These are phyloP conservation scores for Pharmacophagus antenor DNA, from an alignment of 2,888 invertebrate species.

Conservation along the genomic window DNA sequence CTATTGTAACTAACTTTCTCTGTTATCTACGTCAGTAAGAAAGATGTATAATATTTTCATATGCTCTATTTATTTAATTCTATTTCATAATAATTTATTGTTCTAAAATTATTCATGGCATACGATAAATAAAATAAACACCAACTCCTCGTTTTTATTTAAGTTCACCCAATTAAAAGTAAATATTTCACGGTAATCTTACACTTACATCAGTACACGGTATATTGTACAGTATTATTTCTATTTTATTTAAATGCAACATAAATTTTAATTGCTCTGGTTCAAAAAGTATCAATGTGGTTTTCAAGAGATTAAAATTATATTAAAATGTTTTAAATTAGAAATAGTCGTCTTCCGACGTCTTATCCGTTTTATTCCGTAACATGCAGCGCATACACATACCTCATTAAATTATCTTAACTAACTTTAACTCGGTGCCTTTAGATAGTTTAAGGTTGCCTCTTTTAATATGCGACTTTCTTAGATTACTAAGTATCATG, in stretches of 20 bases:
- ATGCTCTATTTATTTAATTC: no score
- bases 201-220: no score
- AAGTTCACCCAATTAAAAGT: no score
- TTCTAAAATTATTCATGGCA: no score
- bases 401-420: constrained; percentile 30
- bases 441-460: constrained; percentile 22
- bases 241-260: neutral
- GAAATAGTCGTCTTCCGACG: neutral
- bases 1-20: no score
- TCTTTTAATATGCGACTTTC: constrained; percentile 27
- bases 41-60: no score
- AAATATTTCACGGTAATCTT: no score
- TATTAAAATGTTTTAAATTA: constrained; percentile 6
- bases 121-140: no score
- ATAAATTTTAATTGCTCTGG: constrained; percentile 23
- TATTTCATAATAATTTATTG: no score
- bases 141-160: no score
- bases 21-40: no score
- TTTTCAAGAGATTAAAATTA: neutral
- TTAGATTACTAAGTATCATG: constrained; percentile 23
- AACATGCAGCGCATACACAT: constrained; percentile 13
- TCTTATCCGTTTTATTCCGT: constrained; percentile 14
- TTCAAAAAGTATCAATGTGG: constrained; percentile 11
- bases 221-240: neutral
- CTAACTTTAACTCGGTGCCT: constrained; percentile 18